Conservation (phyloP, 2,888 invertebrate species). For the Lithosia quadra region DNA sequence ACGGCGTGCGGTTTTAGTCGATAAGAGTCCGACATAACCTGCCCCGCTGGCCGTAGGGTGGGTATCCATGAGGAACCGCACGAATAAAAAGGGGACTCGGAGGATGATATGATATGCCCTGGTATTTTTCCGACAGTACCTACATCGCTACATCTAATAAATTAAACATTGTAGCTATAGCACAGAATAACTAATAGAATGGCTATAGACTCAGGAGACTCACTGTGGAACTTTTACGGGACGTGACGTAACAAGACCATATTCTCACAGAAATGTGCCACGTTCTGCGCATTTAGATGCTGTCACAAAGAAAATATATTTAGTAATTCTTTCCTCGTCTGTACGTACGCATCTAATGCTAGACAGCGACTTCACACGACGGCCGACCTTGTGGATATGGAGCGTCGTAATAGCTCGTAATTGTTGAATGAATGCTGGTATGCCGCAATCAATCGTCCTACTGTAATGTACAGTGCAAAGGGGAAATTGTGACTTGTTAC, state of each 20-base stretch:
- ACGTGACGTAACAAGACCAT: conserved; percentile 24
- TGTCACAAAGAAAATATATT: conserved; percentile 55
- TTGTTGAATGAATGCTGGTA: conserved; percentile 77
- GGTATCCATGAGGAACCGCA: no score
- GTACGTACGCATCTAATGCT: conserved; percentile 62
- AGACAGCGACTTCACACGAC: conserved; percentile 75
- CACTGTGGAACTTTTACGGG: conserved; percentile 18
- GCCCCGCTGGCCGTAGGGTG: no score
- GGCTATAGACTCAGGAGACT: background rate
- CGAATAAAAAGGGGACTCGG: no score
- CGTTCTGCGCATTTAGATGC: conserved; percentile 24
- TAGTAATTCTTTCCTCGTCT: conserved; percentile 57
- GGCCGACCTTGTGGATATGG: conserved; percentile 78
- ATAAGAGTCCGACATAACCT: no score
- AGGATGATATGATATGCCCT: no score
- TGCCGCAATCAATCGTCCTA: conserved; percentile 74
- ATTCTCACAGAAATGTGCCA: conserved; percentile 11
- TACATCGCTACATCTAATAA: no score
- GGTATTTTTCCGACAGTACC: background rate
- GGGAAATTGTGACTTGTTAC: conserved; percentile 9
- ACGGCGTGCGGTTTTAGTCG: no score
- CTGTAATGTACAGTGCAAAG: conserved; percentile 26
- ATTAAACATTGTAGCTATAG: background rate
- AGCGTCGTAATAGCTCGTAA: conserved; percentile 78
- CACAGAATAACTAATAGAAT: no score